Evolutionary conservation across 2,113 vertebrate genomes (phyloP), one percentile per base, ranked within the genome.

Genomic region (Zosterops hypoxanthus): DNA sequence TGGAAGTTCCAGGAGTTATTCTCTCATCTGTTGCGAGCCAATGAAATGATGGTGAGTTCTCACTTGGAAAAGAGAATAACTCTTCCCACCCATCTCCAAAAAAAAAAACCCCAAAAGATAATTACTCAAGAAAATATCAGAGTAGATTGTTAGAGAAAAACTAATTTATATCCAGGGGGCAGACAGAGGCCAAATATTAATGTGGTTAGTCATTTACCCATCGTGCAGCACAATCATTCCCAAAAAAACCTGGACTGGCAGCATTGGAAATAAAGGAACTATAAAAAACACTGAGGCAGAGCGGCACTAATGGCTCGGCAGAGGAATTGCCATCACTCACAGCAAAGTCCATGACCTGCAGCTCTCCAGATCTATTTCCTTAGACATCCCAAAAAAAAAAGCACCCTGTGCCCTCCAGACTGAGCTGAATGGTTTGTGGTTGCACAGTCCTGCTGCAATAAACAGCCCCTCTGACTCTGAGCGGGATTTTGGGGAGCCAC

Each of bases 141-240:
- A 91, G 59, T 57, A 71, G 18, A 85, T 65, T 91, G 57, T 53
- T 94, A 71, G 3, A 78, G 77, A 64, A 86, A 95, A 94, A 63
- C 19, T 55, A 72, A 94, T 96, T 90, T 81, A 69, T 86, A 90
- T 65, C 73, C 81, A 91, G 46, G 86, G 82, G 86, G 33, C 42
- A 79, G 49, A 34, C 6, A 79, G 84, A 87, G 73, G 76, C 33
- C 84, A 84, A 73, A 89, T 33, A 89, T 56, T 28, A 28, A 39
- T 4, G 64, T 31, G 39, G 66, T 76, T 55, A 91, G 29, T 82
- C 78, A 89, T 53, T 29, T 9, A 41, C 44, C 73, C 50, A 82
- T 66, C 7, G 1, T 23, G 63, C 70, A 25, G 29, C 11, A 39
- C 57, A 68, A 36, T 24, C 46, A n/a, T 57, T 61, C 36, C 83